Percentiles rank a stretch among this genome's conserved stretches.
Conservation (phyloP, 2,888 invertebrate species). For the Acrobasis repandana region DNA sequence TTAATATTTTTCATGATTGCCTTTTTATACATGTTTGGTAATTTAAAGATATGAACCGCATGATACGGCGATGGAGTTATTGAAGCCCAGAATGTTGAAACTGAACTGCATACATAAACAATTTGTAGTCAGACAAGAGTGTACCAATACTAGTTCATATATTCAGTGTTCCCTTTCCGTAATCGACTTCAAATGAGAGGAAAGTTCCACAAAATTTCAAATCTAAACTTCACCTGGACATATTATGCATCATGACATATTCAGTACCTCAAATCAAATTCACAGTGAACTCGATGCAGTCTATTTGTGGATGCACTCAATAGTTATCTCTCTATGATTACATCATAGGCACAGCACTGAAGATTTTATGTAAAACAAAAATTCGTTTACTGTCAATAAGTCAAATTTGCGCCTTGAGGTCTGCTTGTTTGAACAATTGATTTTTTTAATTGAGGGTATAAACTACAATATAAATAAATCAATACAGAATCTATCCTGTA, state of each 20-base stretch:
- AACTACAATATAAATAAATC: no score
- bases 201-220: slow-evolving; percentile 20
- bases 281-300: slow-evolving; percentile 14
- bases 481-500: no score
- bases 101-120: slow-evolving; percentile 17
- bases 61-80: neutral
- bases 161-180: slow-evolving; percentile 20
- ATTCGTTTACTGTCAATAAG: no score
- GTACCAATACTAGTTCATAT: neutral
- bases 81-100: slow-evolving; percentile 7
- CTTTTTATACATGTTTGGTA: neutral
- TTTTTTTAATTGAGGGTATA: no score
- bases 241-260: slow-evolving; percentile 20
- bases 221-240: slow-evolving; percentile 23
- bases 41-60: neutral
- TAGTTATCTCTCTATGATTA: neutral
- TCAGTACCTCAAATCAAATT: slow-evolving; percentile 14
- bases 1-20: neutral
- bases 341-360: no score
- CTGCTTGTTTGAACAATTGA: no score
- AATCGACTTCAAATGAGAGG: slow-evolving; percentile 15
- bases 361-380: no score
- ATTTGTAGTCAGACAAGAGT: slow-evolving; percentile 3
- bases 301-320: slow-evolving; percentile 1
- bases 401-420: no score